Percentiles rank a stretch among this genome's conserved stretches.
Evolutionary conservation across 2,888 invertebrate species (phyloP).

Genomic region (Liopterus haemorrhoidalis): DNA sequence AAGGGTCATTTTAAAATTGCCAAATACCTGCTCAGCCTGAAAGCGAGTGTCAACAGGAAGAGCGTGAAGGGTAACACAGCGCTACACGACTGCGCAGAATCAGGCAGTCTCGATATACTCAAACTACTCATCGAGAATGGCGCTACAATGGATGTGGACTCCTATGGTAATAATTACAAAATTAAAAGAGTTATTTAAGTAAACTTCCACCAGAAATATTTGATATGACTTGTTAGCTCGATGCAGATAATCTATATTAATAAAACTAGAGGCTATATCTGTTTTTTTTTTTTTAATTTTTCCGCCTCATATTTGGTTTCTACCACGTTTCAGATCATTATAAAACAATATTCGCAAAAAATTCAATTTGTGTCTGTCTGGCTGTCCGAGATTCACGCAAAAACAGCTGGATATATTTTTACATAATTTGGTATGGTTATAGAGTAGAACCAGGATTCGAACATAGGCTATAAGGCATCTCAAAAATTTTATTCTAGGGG

Average conservation of each 20-base stretch:
- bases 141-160: slow-evolving; percentile 90
- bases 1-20: slow-evolving; percentile 90
- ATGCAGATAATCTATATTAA: slow-evolving; percentile 6
- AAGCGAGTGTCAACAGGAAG: slow-evolving; percentile 89
- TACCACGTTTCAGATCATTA: too few species aligned
- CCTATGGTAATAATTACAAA: slow-evolving; percentile 71
- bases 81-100: slow-evolving; percentile 96
- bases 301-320: too few species aligned
- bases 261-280: background rate
- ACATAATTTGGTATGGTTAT: too few species aligned
- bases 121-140: slow-evolving; percentile 81
- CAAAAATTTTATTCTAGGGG: too few species aligned
- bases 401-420: too few species aligned
- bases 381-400: too few species aligned
- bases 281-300: slow-evolving; percentile 1
- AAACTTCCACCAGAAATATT: background rate
- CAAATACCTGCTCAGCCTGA: slow-evolving; percentile 75
- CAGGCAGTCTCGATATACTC: slow-evolving; percentile 87
- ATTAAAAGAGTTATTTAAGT: background rate
- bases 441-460: too few species aligned
- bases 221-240: too few species aligned
- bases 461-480: too few species aligned
- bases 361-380: too few species aligned
- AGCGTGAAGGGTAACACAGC: slow-evolving; percentile 92
- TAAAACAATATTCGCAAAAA: too few species aligned